Base-by-base conservation (phyloP, 2,888 invertebrate species). In the Polydrusus tereticollis region DNA sequence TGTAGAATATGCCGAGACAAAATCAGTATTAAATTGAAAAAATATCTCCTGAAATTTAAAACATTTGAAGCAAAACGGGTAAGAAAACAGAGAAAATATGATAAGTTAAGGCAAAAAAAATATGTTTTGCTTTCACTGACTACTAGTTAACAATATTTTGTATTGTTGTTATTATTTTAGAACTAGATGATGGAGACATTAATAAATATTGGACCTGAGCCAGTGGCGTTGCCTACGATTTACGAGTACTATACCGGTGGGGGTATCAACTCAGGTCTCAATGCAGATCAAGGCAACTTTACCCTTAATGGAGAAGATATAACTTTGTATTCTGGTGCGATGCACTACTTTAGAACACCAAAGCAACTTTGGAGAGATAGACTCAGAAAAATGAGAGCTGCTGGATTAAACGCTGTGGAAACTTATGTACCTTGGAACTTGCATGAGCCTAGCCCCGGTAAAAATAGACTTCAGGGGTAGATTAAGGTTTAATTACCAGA, bases 291-390 rank as follows among this genome's bases (percentile, higher is more conserved):
- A 45, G 73, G 59, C 21, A 79, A 81, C 67, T 86, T 86, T 76
- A 81, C 83, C 6, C 79, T 87, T n/a, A 87, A 87, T 78, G 83
- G 82, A 20, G 83, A 81, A 73, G 82, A 83, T 58, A 81, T 87
- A 29, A 83, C 84, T 8, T 78, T 88, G 8, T 83, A 85, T 72
- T 85, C 85, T 12, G 90, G 89, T 16, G 74, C 93, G 14, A 88
- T 97, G 81, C 96, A 97, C 83, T 97, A 96, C 85, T 97, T 95
- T 83, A 89, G 96, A 3, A 88, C 94, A 0, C 94, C 94, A 3
- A 90, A 90, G 38, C 88, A 87, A 14, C 92, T 93, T 80, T 97
- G 96, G 97, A 87, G 91, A 47, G 92, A 94, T 73, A 89, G 95
- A 66, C 85, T 97, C 72, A 86, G 88, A 62, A 94, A 94, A 82